phyloP scores from a whole-genome alignment of 2,888 invertebrate species.

The Craniophora ligustri region DNA sequence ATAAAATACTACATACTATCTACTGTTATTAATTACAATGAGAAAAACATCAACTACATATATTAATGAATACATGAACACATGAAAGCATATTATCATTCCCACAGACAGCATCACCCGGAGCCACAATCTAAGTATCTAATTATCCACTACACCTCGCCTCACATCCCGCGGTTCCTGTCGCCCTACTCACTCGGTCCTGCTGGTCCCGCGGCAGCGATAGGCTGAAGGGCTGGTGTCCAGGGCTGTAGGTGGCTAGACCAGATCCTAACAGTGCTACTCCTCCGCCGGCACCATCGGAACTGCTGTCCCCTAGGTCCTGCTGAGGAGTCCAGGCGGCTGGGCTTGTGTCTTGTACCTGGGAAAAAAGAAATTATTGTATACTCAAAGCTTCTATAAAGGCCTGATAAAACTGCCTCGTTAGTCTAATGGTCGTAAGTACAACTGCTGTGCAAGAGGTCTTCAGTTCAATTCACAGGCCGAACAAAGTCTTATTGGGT shows the following conservation, averaged over 20 bases:
- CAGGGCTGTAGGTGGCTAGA: slow-evolving; percentile 78
- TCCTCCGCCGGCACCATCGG: slow-evolving; percentile 76
- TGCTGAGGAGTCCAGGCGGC: slow-evolving; percentile 94
- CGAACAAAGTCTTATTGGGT: too few species aligned
- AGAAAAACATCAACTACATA: not conserved
- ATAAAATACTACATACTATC: too few species aligned
- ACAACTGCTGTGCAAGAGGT: too few species aligned
- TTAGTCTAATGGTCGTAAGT: too few species aligned
- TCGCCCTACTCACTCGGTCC: slow-evolving; percentile 72
- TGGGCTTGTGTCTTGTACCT: slow-evolving; percentile 63
- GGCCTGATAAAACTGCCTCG: too few species aligned
- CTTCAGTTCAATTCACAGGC: too few species aligned
- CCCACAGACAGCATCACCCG: not conserved
- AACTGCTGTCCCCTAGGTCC: slow-evolving; percentile 92
- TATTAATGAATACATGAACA: not conserved
- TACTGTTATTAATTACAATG: not conserved
- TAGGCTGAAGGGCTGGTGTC: slow-evolving; percentile 92
- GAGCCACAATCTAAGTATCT: slow-evolving; percentile 8
- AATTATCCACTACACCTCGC: slow-evolving; percentile 41
- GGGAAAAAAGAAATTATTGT: too few species aligned
- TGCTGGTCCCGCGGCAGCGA: slow-evolving; percentile 91
- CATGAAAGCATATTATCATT: not conserved
- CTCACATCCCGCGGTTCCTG: slow-evolving; percentile 75
- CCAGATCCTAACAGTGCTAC: slow-evolving; percentile 40
- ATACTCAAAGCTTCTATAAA: too few species aligned